These are phyloP conservation scores for Caradrina clavipalpis DNA, from an alignment of 2,888 invertebrate species.

Conservation along the genomic window DNA sequence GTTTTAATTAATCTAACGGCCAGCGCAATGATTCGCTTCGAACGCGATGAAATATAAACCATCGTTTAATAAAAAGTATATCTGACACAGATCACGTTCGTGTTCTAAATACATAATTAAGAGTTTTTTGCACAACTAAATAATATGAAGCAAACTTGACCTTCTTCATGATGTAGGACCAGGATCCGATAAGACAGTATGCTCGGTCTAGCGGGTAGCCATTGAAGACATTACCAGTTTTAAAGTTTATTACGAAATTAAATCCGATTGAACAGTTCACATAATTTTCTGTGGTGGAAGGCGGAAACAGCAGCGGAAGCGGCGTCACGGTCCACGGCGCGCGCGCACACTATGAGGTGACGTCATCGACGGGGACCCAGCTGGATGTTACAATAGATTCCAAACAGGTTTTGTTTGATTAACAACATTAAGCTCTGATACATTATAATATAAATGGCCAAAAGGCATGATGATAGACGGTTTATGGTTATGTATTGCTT, in stretches of 20 bases:
- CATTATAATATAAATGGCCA: constrained; percentile 20
- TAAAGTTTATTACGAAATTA: constrained; percentile 74
- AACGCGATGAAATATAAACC: constrained; percentile 42
- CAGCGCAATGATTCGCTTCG: constrained; percentile 37
- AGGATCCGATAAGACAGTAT: constrained; percentile 22
- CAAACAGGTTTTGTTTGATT: constrained; percentile 59
- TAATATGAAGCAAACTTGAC: constrained; percentile 53
- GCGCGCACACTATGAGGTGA: constrained; percentile 82
- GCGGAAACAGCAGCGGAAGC: constrained; percentile 88
- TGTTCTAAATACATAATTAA: constrained; percentile 57
- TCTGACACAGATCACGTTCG: constrained; percentile 61
- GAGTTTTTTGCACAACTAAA: constrained; percentile 47
- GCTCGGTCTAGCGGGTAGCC: constrained; percentile 24
- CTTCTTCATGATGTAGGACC: constrained; percentile 52
- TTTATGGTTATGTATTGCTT: too few relatives aligned
- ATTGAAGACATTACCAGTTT: constrained; percentile 46
- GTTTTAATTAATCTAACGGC: constrained; percentile 53
- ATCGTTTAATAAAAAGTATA: constrained; percentile 44
- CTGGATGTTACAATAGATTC: constrained; percentile 62
- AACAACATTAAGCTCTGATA: constrained; percentile 40
- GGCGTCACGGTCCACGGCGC: constrained; percentile 85
- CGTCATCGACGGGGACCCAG: constrained; percentile 77
- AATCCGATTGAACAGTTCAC: constrained; percentile 83
- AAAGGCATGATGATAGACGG: neutral
- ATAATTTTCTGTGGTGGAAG: constrained; percentile 83